Evolutionary conservation across 1,140 invertebrate genomes (phyloP), one percentile per base, ranked within the genome.

Genomic region (Bombus pyrosoma): DNA sequence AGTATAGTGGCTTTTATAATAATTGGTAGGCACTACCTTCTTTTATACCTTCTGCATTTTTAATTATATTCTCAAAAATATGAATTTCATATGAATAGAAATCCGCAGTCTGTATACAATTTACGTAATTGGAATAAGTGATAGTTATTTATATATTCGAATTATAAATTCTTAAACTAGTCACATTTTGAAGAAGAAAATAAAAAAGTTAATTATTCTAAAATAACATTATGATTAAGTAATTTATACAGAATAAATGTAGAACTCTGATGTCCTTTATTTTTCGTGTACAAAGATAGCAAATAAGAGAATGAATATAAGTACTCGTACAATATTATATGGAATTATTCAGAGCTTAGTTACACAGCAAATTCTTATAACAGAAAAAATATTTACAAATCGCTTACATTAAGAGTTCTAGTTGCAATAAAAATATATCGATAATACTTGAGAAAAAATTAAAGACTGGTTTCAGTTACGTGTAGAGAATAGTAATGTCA

Each of bases 241-340:
- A 39, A 15, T 32, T 73, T 39, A 3, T 41, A 68, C 41, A 57
- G 3, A 39, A 59, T 6, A 53, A 82, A 41, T 53, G 10, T 3
- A 64, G 15, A 53, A 3, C 9, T 71, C 57, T 81, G 57, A 69
- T 74, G 59, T 64, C 22, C 59, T 86, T 72, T 74, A 68, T 86
- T 74, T 39, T 72, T 88, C 6, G 6, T 57, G 32, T 85, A 88
- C 57, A 81, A 78, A 87, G 47, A 59, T 71, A 79, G 71, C 78
- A 82, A 83, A 64, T 37, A 77, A 64, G 0, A 28, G 1, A 74
- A 74, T 37, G n/a, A 0, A 53, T 64, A 53, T 41, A 75, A 80
- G 22, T 87, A 59, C 78, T 73, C 53, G 25, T 39, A 39, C 10
- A 71, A 39, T 71, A 86, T 77, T 32, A 0, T 18, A 83, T 32